These are phyloP conservation scores for Coendou prehensilis DNA, from an alignment of 2,797 vertebrate genomes.

Conservation along the genomic window DNA sequence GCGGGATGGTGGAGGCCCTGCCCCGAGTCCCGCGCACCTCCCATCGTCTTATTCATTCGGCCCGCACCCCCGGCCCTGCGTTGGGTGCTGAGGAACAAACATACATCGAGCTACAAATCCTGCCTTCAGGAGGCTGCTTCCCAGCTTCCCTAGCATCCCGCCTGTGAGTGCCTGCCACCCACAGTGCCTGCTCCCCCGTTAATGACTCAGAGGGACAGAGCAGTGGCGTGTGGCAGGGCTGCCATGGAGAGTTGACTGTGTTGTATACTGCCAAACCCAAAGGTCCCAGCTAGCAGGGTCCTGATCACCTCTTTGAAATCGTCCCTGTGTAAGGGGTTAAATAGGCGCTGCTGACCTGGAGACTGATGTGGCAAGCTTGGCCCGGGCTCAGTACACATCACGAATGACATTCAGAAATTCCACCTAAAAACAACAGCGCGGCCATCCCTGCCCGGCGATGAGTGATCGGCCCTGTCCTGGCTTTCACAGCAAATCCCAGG, in stretches of 20 bases:
- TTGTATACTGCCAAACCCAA: neutral
- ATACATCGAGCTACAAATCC: neutral
- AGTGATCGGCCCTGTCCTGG: constrained; percentile 75
- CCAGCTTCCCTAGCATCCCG: neutral
- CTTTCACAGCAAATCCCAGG: constrained; percentile 82
- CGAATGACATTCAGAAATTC: constrained; percentile 71
- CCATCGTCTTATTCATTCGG: neutral
- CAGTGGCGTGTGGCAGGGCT: neutral
- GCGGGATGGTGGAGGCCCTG: neutral
- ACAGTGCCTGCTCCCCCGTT: neutral
- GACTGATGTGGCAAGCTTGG: constrained; percentile 67
- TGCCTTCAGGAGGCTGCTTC: neutral
- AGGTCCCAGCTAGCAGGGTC: neutral
- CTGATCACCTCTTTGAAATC: neutral
- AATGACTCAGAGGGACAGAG: neutral
- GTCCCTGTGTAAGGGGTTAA: constrained; percentile 67
- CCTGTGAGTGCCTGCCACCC: neutral
- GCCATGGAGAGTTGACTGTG: accelerated
- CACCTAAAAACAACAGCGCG: constrained; percentile 73
- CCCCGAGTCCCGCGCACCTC: neutral
- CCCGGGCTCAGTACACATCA: constrained; percentile 67
- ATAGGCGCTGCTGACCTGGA: constrained; percentile 40
- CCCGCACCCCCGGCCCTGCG: neutral
- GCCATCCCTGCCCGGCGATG: constrained; percentile 69
- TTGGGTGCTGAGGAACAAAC: neutral